Conservation (phyloP, 2,888 invertebrate species). For the Synanthedon andrenaeformis region DNA sequence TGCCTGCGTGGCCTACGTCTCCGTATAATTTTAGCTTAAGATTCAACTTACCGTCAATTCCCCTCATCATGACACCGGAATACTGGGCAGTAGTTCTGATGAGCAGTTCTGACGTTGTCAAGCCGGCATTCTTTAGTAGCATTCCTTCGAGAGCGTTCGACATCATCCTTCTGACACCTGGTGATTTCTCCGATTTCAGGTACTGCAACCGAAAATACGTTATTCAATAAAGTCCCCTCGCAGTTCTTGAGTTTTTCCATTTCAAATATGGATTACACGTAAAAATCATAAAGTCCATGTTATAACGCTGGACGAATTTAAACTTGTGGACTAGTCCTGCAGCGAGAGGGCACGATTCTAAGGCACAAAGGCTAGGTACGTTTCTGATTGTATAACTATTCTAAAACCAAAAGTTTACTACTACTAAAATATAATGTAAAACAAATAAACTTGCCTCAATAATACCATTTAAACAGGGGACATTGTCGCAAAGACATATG, state of each 20-base stretch:
- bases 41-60: slow-evolving; percentile 15
- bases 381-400: neutral
- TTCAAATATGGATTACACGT: no score
- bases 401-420: neutral
- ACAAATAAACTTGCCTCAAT: slow-evolving; percentile 9
- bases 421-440: neutral
- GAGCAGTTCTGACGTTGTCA: slow-evolving; percentile 7
- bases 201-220: slow-evolving; percentile 15
- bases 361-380: no score
- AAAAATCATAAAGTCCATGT: neutral
- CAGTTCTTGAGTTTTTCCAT: no score
- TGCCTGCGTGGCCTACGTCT: no score
- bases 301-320: no score
- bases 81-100: slow-evolving; percentile 14
- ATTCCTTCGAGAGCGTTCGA: slow-evolving; percentile 17
- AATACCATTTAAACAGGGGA: slow-evolving; percentile 8
- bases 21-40: no score
- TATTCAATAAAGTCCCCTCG: no score
- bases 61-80: slow-evolving; percentile 13
- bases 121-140: slow-evolving; percentile 12
- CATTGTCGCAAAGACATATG: slow-evolving; percentile 10
- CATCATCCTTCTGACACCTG: slow-evolving; percentile 21
- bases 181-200: slow-evolving; percentile 20
- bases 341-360: no score
- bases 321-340: no score